Percentiles rank a stretch among this genome's conserved stretches.
phyloP scores from a whole-genome alignment of 2,113 vertebrate genomes.

The Mesitornis unicolor region DNA sequence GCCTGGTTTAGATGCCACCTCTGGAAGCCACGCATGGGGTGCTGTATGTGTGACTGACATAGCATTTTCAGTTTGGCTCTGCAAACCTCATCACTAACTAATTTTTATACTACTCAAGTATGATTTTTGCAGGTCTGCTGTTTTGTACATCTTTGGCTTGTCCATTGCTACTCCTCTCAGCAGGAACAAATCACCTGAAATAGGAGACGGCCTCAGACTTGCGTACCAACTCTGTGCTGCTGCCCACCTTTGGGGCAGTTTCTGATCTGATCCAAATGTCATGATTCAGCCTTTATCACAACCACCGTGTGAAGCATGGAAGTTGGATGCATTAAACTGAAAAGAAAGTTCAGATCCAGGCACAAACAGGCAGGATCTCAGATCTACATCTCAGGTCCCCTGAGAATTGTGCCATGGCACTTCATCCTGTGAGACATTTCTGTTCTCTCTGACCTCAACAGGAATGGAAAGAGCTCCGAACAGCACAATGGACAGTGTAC shows the following conservation, averaged over 20 bases:
- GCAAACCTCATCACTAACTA: not conserved
- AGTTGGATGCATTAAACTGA: not conserved
- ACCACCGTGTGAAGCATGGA: not conserved
- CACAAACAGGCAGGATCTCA: not conserved
- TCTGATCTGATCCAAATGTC: not conserved
- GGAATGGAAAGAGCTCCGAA: not conserved
- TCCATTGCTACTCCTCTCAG: not conserved
- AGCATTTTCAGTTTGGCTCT: not conserved
- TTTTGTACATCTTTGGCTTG: not conserved
- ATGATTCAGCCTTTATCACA: not conserved
- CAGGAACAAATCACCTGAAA: not conserved
- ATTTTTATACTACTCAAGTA: not conserved
- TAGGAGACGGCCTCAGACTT: not conserved
- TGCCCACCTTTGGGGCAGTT: not conserved
- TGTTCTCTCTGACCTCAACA: not conserved
- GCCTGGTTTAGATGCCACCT: not conserved
- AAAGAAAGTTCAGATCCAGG: not conserved
- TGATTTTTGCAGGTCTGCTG: not conserved
- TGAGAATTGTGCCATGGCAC: not conserved
- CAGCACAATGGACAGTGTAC: no score
- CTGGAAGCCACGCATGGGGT: not conserved
- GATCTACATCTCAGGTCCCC: not conserved
- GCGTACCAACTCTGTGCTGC: not conserved
- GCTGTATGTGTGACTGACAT: no score
- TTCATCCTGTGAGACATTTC: no score